phyloP scores from a whole-genome alignment of 2,888 invertebrate species.

The Himalopsyche japonica region DNA sequence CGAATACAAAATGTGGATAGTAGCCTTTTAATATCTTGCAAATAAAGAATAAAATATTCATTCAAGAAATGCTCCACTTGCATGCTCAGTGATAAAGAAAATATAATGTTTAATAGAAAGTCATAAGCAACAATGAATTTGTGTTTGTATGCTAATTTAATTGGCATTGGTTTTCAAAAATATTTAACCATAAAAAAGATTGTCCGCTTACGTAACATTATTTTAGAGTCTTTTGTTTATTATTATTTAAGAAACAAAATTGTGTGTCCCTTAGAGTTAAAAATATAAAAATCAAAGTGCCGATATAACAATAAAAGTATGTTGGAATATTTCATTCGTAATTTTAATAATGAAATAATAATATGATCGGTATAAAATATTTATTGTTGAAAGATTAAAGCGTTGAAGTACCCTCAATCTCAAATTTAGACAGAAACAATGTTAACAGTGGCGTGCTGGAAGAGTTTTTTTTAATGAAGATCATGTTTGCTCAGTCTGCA shows the following conservation, averaged over 20 bases:
- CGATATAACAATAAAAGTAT: neutral
- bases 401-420: neutral
- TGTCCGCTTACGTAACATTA: neutral
- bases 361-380: neutral
- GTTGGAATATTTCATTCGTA: neutral
- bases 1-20: too few relatives aligned
- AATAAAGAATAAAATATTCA: too few relatives aligned
- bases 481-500: too few relatives aligned
- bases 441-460: neutral
- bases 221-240: neutral
- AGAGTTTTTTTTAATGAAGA: too few relatives aligned
- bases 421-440: neutral
- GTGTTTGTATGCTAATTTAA: too few relatives aligned
- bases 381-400: neutral
- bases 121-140: too few relatives aligned
- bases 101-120: too few relatives aligned
- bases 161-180: too few relatives aligned
- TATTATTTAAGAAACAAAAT: neutral
- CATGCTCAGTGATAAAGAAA: too few relatives aligned
- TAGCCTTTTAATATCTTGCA: too few relatives aligned
- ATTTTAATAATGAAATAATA: neutral
- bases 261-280: neutral
- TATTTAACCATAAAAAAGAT: too few relatives aligned
- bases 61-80: too few relatives aligned
- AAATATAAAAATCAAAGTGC: neutral